phyloP scores from a whole-genome alignment of 2,113 vertebrate genomes.

The Brienomyrus brachyistius region DNA sequence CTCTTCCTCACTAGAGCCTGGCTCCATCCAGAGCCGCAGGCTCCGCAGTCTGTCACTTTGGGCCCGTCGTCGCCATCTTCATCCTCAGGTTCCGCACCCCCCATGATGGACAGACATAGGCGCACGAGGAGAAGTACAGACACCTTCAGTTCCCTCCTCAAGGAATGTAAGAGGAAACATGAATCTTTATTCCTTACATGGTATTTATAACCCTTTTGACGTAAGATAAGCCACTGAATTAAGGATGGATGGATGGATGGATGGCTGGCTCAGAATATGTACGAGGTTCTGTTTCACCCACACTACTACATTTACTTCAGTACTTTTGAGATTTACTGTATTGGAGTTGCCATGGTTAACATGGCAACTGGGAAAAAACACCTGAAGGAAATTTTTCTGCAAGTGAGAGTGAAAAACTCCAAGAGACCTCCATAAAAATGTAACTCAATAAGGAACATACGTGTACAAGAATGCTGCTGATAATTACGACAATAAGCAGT shows the following conservation, averaged over 20 bases:
- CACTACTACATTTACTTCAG: not conserved
- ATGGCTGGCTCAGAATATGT: not conserved
- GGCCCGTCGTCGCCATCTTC: not conserved
- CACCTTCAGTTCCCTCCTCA: not conserved
- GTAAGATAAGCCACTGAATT: not conserved
- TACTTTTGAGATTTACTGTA: not conserved
- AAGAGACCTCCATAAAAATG: not conserved
- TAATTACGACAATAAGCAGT: not conserved
- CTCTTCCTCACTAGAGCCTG: constrained; percentile 63
- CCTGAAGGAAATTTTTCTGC: not conserved
- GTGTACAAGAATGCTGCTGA: not conserved
- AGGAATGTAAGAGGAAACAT: constrained; percentile 15
- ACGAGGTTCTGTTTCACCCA: not conserved
- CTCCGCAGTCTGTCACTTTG: constrained; percentile 8
- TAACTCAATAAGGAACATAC: not conserved
- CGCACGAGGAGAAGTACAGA: constrained; percentile 7
- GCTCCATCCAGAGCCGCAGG: constrained; percentile 37
- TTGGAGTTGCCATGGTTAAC: not conserved
- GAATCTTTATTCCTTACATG: not conserved
- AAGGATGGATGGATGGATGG: not conserved
- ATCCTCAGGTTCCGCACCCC: not conserved
- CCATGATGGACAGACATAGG: not conserved
- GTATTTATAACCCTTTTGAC: not conserved
- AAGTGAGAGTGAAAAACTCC: not conserved
- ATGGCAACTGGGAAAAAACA: not conserved